A percentile compares a stretch with the other conserved stretches of the same genome.
Evolutionary conservation across 2,113 vertebrate species (phyloP).

Genomic region (Vireo altiloquus): DNA sequence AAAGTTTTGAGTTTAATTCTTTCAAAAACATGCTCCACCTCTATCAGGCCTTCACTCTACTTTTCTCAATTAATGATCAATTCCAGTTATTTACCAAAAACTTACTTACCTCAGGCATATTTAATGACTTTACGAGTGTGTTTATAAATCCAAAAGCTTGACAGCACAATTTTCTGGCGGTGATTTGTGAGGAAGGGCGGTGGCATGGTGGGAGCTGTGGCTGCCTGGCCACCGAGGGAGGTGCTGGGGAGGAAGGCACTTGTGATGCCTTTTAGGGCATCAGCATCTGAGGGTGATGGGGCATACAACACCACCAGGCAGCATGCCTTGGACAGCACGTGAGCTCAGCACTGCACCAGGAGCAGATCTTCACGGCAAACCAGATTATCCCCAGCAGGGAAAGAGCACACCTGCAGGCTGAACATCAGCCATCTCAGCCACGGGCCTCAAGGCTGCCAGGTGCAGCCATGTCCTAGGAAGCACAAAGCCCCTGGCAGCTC

Average conservation of each 20-base stretch:
- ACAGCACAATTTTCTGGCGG: background rate
- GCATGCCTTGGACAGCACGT: fast-evolving
- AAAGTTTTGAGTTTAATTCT: background rate
- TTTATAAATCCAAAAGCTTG: background rate
- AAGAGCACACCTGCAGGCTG: background rate
- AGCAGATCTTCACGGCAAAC: background rate
- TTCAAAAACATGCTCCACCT: background rate
- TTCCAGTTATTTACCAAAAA: background rate
- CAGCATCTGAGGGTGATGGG: background rate
- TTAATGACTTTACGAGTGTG: fast-evolving
- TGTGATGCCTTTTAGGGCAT: background rate
- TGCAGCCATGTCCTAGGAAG: fast-evolving
- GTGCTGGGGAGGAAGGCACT: background rate
- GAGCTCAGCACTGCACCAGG: background rate
- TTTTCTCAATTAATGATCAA: background rate
- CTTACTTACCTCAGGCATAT: background rate
- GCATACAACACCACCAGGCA: background rate
- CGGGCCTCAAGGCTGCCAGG: background rate
- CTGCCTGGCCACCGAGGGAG: background rate
- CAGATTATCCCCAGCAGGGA: background rate
- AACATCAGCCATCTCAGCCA: background rate
- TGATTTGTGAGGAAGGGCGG: fast-evolving
- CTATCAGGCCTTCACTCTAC: background rate
- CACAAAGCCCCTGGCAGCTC: background rate
- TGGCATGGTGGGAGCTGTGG: background rate